Evolutionary conservation across 1,140 invertebrate species (phyloP).

Genomic region (Himalopsyche phryganea): DNA sequence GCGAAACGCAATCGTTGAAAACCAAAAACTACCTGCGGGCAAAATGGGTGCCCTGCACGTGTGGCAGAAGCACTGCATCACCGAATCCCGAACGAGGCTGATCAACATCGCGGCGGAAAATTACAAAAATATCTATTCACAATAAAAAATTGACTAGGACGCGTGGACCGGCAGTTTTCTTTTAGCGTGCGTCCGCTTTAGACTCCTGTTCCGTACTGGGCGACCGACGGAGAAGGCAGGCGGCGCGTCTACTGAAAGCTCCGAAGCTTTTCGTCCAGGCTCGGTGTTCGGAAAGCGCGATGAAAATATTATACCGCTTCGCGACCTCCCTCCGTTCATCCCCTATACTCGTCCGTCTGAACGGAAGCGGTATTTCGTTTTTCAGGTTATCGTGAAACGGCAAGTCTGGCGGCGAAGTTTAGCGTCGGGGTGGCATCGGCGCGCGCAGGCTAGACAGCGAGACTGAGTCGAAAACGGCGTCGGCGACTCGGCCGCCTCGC

Average conservation of each 20-base stretch:
- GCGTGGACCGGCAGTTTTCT: conserved; percentile 39
- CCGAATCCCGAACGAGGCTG: conserved; percentile 78
- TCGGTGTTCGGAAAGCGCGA: conserved; percentile 28
- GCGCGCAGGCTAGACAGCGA: no score
- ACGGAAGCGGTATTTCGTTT: no score
- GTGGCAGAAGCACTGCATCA: conserved; percentile 86
- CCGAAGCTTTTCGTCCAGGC: conserved; percentile 50
- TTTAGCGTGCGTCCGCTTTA: conserved; percentile 41
- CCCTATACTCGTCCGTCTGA: no score
- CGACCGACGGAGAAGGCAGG: conserved; percentile 15
- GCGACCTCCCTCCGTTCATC: neutral
- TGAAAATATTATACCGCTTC: neutral
- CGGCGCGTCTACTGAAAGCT: conserved; percentile 1
- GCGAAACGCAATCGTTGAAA: neutral
- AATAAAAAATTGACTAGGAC: conserved; percentile 26
- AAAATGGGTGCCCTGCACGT: conserved; percentile 77
- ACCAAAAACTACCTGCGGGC: conserved; percentile 59
- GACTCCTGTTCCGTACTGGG: conserved; percentile 44
- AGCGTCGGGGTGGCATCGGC: no score
- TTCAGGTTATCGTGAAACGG: no score
- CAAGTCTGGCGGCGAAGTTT: no score
- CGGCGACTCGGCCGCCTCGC: no score
- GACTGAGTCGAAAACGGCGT: no score
- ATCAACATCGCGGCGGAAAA: conserved; percentile 66
- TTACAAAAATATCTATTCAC: neutral